Base-by-base conservation (phyloP, 2,113 vertebrate genomes). In the Beaufortia kweichowensis region DNA sequence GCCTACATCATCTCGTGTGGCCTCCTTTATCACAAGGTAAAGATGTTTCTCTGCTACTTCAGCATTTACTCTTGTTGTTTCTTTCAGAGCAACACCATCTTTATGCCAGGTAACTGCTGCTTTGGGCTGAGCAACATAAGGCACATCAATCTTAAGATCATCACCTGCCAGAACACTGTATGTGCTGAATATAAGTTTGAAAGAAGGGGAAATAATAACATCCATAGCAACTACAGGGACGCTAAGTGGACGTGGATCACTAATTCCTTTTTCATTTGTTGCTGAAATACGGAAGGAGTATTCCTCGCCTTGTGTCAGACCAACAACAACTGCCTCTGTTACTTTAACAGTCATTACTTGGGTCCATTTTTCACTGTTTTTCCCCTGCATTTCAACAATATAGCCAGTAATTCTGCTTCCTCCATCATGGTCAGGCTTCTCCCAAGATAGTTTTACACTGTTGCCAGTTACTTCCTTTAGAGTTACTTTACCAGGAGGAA, bases 391-490 rank as follows among this genome's bases (percentile, higher is more conserved):
- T 86, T 98, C 97, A 70, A 99, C 94, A 84, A 94, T 94, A 79
- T 99, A 99, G 64, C 94, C 95, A 66, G 94, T 88, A 84, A 99
- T 97, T 89, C 96, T 93, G 87, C 97, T 98, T 74, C 97, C 97
- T 81, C 97, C 97, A 81, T 99, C 97, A 82, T 98, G 94, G 66
- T 99, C 97, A 41, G 97, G 97, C 84, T 98, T 99, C 88, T 99
- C 97, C 97, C 97, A 99, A 64, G 92, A 91, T 2, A 99, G 87
- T 29, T 94, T 92, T 56, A 98, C 94, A 0, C 94, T 98, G 23
- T 88, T 95, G 84, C 95, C 88, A 57, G 96, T 97, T 81, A 98
- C 96, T 84, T 97, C 95, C 66, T 87, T 65, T 57, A 99, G 85
- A 24, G 96, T 94, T 71, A 99, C 95, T 89, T 98, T 99, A 48